Percentiles rank a stretch among this genome's conserved stretches.
These are phyloP conservation scores for Phragmatobia fuliginosa DNA, from an alignment of 2,888 invertebrate species.

Conservation along the genomic window DNA sequence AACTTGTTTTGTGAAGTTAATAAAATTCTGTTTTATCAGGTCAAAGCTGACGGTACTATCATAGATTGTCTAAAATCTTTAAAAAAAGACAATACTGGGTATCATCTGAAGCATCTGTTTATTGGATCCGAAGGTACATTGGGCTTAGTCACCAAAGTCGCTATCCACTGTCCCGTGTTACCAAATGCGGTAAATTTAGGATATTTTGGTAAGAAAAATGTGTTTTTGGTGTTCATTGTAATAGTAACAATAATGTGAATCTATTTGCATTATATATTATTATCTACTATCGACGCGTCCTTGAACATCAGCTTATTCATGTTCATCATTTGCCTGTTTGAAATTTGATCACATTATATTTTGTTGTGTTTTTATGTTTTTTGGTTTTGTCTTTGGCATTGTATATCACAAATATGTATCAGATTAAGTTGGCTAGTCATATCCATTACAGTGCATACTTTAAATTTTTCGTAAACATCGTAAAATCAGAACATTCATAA, in stretches of 20 bases:
- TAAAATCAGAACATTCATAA: too few relatives aligned
- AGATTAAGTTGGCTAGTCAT: neutral
- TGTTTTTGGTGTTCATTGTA: neutral
- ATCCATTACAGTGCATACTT: neutral
- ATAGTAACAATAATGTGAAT: neutral
- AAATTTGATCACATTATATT: too few relatives aligned
- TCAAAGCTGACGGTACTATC: conserved; percentile 94
- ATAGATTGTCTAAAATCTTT: conserved; percentile 94
- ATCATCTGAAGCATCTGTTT: conserved; percentile 98
- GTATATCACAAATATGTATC: neutral
- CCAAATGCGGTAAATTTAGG: conserved; percentile 95
- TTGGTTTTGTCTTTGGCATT: too few relatives aligned
- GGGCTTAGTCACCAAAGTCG: conserved; percentile 96
- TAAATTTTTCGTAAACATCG: too few relatives aligned
- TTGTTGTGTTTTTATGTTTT: too few relatives aligned
- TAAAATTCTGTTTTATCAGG: conserved; percentile 77
- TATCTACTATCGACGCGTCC: neutral
- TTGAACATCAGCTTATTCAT: too few relatives aligned
- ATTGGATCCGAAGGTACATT: conserved; percentile 99
- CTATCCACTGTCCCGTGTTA: conserved; percentile 95
- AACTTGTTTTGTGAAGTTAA: neutral
- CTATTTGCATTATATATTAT: neutral
- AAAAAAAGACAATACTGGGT: conserved; percentile 99
- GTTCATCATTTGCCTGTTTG: too few relatives aligned
- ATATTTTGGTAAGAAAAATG: conserved; percentile 90